These are phyloP conservation scores for Drosophila prostipennis DNA, from an alignment of 2,888 invertebrate species.

Conservation along the genomic window DNA sequence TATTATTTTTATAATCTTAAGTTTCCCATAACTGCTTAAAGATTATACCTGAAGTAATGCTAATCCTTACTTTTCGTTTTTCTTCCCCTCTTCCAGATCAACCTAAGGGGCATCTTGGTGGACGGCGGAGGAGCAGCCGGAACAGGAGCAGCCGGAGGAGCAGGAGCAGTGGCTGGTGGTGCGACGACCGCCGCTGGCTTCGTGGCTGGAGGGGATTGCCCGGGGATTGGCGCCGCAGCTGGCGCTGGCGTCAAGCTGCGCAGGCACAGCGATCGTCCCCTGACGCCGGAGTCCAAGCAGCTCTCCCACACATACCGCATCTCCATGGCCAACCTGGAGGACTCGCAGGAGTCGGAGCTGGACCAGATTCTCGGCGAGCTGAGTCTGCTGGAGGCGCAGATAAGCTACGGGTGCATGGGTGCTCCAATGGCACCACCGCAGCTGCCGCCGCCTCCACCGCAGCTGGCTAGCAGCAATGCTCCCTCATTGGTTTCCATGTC, in stretches of 20 bases:
- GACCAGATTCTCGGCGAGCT: constrained; percentile 98
- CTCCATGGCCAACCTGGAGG: constrained; percentile 98
- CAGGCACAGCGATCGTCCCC: constrained; percentile 73
- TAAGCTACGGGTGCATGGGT: constrained; percentile 57
- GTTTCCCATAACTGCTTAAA: too few species aligned
- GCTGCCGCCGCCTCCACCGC: background rate
- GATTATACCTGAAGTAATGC: too few species aligned
- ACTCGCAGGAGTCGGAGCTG: constrained; percentile 97
- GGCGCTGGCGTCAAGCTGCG: constrained; percentile 78
- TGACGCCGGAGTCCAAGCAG: constrained; percentile 58
- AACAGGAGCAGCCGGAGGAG: constrained; percentile 31
- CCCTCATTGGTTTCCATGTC: constrained; percentile 44
- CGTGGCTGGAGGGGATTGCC: constrained; percentile 38
- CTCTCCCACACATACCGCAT: constrained; percentile 88
- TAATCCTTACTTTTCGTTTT: too few species aligned
- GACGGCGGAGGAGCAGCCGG: constrained; percentile 46
- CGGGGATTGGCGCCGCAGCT: constrained; percentile 30
- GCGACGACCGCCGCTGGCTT: constrained; percentile 14
- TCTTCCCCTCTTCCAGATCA: constrained; percentile 49
- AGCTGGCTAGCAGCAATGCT: background rate
- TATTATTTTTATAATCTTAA: too few species aligned
- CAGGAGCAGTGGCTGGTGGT: constrained; percentile 26
- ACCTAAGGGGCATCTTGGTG: constrained; percentile 61
- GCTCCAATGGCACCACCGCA: constrained; percentile 16
- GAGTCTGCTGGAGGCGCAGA: constrained; percentile 92